Conservation (phyloP, 30 jellyfish, hydroid and myxozoan species). For the Pseudorhiza aurosa region DNA sequence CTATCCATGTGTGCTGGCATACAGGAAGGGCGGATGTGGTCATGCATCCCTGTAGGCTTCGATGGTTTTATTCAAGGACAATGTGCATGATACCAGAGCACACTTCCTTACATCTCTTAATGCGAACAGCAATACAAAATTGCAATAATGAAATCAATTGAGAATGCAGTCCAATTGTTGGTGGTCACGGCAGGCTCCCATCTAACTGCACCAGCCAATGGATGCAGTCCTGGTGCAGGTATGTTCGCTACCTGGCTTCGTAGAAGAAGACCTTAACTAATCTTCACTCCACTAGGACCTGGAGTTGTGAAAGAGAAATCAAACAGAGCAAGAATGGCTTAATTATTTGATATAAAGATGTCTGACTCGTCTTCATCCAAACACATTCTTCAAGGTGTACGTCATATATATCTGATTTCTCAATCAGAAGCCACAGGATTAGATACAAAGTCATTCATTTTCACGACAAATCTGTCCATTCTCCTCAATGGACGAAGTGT, state of each 20-base stretch:
- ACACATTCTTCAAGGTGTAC: constrained; percentile 21
- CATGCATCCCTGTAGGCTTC: background rate
- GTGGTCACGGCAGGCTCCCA: no score
- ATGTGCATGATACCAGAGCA: background rate
- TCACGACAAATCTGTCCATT: background rate
- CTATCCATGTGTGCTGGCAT: background rate
- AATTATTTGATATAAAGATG: background rate
- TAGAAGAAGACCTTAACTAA: background rate
- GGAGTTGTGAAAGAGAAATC: constrained; percentile 12
- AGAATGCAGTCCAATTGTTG: background rate
- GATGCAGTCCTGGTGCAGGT: background rate
- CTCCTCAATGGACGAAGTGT: background rate
- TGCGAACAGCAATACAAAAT: background rate
- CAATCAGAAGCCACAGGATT: constrained; percentile 18
- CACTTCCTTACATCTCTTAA: background rate
- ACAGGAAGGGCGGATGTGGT: background rate
- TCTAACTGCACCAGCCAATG: no score
- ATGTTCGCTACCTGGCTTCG: background rate
- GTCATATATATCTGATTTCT: constrained; percentile 23
- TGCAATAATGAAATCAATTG: background rate
- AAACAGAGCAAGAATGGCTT: background rate
- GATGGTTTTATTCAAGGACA: constrained; percentile 6
- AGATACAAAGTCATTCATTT: constrained; percentile 19
- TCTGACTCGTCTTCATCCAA: constrained; percentile 27
- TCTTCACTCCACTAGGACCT: background rate